Evolutionary conservation across 2,888 invertebrate species (phyloP).

Genomic region (Standfussiana lucernea): DNA sequence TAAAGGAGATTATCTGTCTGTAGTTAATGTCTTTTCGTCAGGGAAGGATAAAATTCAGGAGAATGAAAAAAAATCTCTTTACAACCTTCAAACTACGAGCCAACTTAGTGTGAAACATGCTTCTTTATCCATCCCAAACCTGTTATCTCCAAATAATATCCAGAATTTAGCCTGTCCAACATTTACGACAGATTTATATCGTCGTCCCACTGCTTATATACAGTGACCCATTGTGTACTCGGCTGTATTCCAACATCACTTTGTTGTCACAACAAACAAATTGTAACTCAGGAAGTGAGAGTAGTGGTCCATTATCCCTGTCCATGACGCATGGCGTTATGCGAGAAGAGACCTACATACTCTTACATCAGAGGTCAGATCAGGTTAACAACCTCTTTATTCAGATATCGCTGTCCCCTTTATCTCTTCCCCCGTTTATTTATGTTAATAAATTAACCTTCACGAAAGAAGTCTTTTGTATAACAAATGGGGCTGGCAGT

Average conservation of each 20-base stretch:
- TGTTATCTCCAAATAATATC: neutral
- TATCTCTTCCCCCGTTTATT: slow-evolving; percentile 43
- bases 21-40: neutral
- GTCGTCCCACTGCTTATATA: slow-evolving; percentile 22
- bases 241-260: slow-evolving; percentile 28
- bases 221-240: slow-evolving; percentile 30
- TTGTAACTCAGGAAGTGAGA: slow-evolving; percentile 57
- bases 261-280: slow-evolving; percentile 55
- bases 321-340: slow-evolving; percentile 30
- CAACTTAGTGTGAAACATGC: neutral
- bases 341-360: slow-evolving; percentile 24
- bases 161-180: neutral
- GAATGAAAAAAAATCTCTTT: neutral
- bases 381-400: slow-evolving; percentile 35
- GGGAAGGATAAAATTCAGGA: neutral
- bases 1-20: too few species aligned
- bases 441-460: slow-evolving; percentile 45
- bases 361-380: slow-evolving; percentile 33
- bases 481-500: slow-evolving; percentile 14
- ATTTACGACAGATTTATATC: neutral
- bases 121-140: neutral
- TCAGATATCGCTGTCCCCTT: slow-evolving; percentile 44
- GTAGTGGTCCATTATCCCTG: slow-evolving; percentile 53
- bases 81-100: neutral
- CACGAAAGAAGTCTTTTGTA: slow-evolving; percentile 40